phyloP scores from a whole-genome alignment of 2,113 vertebrate species.

The Nymphicus hollandicus region DNA sequence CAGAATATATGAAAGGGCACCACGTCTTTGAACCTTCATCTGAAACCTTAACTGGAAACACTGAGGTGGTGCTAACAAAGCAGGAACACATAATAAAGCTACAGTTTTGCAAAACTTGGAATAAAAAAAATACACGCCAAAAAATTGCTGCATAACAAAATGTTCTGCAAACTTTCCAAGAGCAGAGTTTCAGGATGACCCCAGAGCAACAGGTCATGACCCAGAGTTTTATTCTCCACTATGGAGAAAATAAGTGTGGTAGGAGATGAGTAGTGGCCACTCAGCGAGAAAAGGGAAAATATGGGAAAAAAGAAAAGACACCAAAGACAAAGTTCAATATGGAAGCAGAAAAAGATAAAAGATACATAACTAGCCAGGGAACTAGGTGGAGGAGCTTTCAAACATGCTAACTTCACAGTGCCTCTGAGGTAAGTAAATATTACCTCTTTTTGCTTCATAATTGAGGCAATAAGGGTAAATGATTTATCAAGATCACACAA shows the following conservation, averaged over 20 bases:
- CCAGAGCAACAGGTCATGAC: background rate
- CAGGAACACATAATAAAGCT: background rate
- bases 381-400: background rate
- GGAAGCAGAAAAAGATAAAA: background rate
- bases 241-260: background rate
- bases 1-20: background rate
- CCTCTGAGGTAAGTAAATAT: conserved; percentile 33
- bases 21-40: background rate
- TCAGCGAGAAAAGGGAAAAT: background rate
- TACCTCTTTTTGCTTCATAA: conserved; percentile 32
- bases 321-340: background rate
- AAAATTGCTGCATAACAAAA: background rate
- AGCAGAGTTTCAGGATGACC: background rate
- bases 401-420: background rate
- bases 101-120: background rate
- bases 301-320: background rate
- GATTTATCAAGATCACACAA: conserved; percentile 35
- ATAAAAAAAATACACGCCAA: too few relatives aligned
- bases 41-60: background rate
- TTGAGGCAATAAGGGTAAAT: conserved; percentile 41
- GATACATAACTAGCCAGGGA: background rate
- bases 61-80: background rate
- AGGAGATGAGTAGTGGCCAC: background rate
- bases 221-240: background rate
- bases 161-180: background rate